Evolutionary conservation across 1,140 invertebrate species (phyloP).

Genomic region (Ctenoplectra terminalis): DNA sequence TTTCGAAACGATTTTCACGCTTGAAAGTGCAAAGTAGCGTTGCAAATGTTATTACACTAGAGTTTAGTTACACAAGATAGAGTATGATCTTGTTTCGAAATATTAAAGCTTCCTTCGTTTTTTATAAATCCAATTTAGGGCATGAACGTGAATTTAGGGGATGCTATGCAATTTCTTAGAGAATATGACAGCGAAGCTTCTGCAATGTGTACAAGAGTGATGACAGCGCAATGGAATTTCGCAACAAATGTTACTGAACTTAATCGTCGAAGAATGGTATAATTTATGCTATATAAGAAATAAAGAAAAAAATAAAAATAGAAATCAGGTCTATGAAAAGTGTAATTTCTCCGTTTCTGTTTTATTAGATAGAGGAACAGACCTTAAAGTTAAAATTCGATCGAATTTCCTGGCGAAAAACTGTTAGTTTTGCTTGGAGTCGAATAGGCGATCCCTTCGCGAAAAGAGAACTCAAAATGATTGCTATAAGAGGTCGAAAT

Average conservation of each 20-base stretch:
- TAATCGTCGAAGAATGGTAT: slow-evolving; percentile 88
- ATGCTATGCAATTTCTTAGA: slow-evolving; percentile 87
- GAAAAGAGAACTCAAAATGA: slow-evolving; percentile 88
- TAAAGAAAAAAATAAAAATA: background rate
- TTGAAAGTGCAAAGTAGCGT: background rate
- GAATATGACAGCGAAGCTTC: slow-evolving; percentile 89
- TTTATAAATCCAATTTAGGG: slow-evolving; percentile 82
- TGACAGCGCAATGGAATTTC: slow-evolving; percentile 89
- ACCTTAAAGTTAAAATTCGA: slow-evolving; percentile 88
- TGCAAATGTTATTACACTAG: background rate
- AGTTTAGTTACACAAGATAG: background rate
- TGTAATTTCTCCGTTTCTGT: background rate
- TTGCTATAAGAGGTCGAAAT: slow-evolving; percentile 88
- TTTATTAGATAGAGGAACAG: slow-evolving; percentile 85
- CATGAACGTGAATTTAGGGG: slow-evolving; percentile 87
- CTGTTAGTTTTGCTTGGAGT: slow-evolving; percentile 87
- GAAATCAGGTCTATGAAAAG: background rate
- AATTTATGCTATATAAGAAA: background rate
- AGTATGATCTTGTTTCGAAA: background rate
- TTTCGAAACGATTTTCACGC: slow-evolving; percentile 1
- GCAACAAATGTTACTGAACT: slow-evolving; percentile 90
- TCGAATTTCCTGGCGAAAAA: slow-evolving; percentile 88
- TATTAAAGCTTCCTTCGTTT: background rate
- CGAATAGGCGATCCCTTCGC: slow-evolving; percentile 87
- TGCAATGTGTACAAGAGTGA: slow-evolving; percentile 88